A percentile compares a stretch with the other conserved stretches of the same genome.
Conservation (phyloP, 1,140 invertebrate genomes). For the Drosophila repleta region DNA sequence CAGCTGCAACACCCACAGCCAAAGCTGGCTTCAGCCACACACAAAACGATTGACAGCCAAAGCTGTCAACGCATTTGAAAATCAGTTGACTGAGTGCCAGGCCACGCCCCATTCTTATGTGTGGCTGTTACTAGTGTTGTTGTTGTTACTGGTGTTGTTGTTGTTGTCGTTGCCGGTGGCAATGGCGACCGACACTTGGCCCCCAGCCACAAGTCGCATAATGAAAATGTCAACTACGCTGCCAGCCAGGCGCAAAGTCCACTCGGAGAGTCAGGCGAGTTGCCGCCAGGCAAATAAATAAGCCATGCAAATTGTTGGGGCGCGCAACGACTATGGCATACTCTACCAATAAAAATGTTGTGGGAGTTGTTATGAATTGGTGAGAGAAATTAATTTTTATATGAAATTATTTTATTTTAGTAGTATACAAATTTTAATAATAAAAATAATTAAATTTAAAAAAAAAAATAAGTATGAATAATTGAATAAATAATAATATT, state of each 20-base stretch:
- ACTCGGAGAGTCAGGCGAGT: conserved; percentile 27
- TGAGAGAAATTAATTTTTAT: too few relatives aligned
- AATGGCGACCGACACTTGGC: conserved; percentile 56
- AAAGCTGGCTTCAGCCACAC: conserved; percentile 34
- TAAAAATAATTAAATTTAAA: too few relatives aligned
- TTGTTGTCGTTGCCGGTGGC: conserved; percentile 52
- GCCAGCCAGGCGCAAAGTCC: conserved; percentile 64
- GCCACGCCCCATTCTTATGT: conserved; percentile 45
- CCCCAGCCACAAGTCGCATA: conserved; percentile 58
- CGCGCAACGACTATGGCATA: background rate
- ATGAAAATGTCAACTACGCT: conserved; percentile 75
- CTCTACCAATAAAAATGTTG: background rate
- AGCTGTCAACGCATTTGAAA: conserved; percentile 77
- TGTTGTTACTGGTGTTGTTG: background rate
- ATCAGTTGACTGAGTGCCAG: conserved; percentile 63
- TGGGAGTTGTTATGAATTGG: too few relatives aligned
- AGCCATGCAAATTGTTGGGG: background rate
- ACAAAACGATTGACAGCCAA: conserved; percentile 73
- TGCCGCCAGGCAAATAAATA: conserved; percentile 44
- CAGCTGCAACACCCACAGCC: conserved; percentile 64
- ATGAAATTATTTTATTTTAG: too few relatives aligned
- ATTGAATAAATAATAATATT: too few relatives aligned
- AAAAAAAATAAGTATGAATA: too few relatives aligned
- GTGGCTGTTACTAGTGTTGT: too few relatives aligned
- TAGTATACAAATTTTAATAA: too few relatives aligned